phyloP scores from a whole-genome alignment of 1,140 invertebrate species.

The Drosophila micromelanica region DNA sequence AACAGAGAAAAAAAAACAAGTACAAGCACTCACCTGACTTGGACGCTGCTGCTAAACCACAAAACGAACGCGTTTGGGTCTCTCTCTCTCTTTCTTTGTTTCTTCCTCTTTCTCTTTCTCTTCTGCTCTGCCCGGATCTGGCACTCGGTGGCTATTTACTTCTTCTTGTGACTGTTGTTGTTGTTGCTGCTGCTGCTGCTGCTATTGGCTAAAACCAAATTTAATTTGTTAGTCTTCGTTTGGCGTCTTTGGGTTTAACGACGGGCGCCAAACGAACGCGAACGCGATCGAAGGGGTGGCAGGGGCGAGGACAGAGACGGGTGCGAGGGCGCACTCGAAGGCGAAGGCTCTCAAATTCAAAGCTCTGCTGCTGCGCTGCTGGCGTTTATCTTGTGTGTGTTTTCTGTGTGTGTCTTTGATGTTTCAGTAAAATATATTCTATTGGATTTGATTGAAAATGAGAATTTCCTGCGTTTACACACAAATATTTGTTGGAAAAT shows the following conservation, averaged over 20 bases:
- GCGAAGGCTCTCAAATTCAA: conserved; percentile 44
- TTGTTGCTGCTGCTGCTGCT: conserved; percentile 47
- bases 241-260: conserved; percentile 11
- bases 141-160: conserved; percentile 35
- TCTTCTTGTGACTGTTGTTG: conserved; percentile 31
- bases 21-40: conserved; percentile 65
- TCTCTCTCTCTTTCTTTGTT: background rate
- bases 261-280: conserved; percentile 4
- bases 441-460: conserved; percentile 67
- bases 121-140: background rate
- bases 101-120: conserved; percentile 4
- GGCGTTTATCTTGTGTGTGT: conserved; percentile 16
- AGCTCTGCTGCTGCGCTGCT: conserved; percentile 27
- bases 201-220: conserved; percentile 78
- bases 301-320: background rate
- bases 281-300: background rate
- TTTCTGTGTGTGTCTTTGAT: conserved; percentile 53
- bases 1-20: conserved; percentile 24
- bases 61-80: conserved; percentile 31
- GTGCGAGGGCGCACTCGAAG: conserved; percentile 6
- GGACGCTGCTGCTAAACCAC: conserved; percentile 51
- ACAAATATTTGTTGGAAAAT: conserved; percentile 1
- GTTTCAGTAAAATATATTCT: conserved; percentile 61
- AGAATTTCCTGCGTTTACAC: conserved; percentile 38
- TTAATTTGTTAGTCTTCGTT: conserved; percentile 72